Conservation (phyloP, 2,113 vertebrate genomes). For the Brevimyrus niger region DNA sequence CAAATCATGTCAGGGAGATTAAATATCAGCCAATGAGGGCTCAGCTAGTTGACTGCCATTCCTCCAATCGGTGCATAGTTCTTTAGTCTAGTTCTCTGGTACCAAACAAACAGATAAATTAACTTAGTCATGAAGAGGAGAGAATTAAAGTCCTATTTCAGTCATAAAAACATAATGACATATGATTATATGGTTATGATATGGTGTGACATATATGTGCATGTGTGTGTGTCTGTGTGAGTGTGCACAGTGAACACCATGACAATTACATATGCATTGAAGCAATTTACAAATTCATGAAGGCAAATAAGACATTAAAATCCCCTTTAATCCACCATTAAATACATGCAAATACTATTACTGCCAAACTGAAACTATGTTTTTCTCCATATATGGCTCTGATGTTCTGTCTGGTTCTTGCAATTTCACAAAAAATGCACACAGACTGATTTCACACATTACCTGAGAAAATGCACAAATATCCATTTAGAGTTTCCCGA, state of each 20-base stretch:
- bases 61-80: not conserved
- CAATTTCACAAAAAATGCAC: not conserved
- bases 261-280: slow-evolving; percentile 11
- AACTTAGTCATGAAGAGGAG: not conserved
- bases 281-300: slow-evolving; percentile 7
- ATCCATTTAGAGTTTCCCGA: not conserved
- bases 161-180: not conserved
- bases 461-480: not conserved
- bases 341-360: slow-evolving; percentile 14
- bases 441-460: not conserved
- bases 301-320: slow-evolving; percentile 9
- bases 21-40: not conserved
- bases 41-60: not conserved
- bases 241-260: not conserved
- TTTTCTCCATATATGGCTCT: not conserved
- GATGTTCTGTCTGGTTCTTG: not conserved
- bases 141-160: not conserved
- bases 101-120: not conserved
- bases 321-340: slow-evolving; percentile 5
- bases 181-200: not conserved
- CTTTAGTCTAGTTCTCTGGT: not conserved
- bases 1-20: not conserved
- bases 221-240: not conserved
- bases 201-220: not conserved
- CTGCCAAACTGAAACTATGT: not conserved